Conservation (phyloP, 2,113 vertebrate species). For the Verasper variegatus region DNA sequence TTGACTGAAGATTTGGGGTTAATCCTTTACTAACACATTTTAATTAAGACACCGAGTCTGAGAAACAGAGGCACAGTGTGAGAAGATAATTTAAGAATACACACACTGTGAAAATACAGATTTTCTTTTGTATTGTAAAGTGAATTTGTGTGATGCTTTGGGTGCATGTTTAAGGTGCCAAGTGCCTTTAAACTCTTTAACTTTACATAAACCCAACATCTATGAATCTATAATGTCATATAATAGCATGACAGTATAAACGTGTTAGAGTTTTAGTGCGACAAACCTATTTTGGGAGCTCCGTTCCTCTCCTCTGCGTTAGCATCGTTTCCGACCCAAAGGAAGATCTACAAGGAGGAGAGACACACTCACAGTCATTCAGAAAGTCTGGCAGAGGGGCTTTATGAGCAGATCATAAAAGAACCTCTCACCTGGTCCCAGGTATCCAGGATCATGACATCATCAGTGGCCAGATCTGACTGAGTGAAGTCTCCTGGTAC, state of each 20-base stretch:
- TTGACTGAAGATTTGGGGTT: too few relatives aligned
- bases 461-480: constrained; percentile 84
- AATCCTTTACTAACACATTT: too few relatives aligned
- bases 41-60: too few relatives aligned
- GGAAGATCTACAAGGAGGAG: constrained; percentile 71
- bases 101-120: too few relatives aligned
- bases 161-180: too few relatives aligned
- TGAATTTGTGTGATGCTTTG: too few relatives aligned
- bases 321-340: constrained; percentile 84
- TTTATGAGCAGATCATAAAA: background rate
- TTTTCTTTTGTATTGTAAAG: too few relatives aligned
- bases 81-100: too few relatives aligned
- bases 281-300: constrained; percentile 82
- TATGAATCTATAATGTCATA: too few relatives aligned
- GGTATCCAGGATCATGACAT: constrained; percentile 86
- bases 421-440: constrained; percentile 77
- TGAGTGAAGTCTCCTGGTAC: constrained; percentile 86
- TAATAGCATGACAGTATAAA: background rate
- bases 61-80: too few relatives aligned
- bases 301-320: constrained; percentile 77
- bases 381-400: background rate
- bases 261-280: background rate
- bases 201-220: too few relatives aligned
- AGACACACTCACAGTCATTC: constrained; percentile 20
- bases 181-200: too few relatives aligned